Percentiles rank a stretch among this genome's conserved stretches.
Evolutionary conservation across 2,113 vertebrate species (phyloP).

Genomic region (Lophochroa leadbeateri): DNA sequence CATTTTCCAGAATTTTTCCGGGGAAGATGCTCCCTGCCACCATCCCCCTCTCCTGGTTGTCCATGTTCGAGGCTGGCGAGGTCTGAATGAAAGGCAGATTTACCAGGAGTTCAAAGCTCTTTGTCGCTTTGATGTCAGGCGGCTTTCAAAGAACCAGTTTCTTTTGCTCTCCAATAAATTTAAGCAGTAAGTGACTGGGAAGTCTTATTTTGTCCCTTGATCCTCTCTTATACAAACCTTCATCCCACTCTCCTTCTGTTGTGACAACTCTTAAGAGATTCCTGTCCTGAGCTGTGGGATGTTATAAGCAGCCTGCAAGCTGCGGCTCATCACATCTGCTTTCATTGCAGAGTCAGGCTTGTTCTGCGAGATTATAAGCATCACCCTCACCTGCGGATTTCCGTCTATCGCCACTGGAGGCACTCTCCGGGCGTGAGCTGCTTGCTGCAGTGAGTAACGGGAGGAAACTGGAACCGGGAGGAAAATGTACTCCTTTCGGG

Average conservation of each 20-base stretch:
- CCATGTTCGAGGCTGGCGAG: constrained; percentile 45
- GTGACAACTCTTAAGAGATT: neutral
- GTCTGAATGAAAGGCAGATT: constrained; percentile 66
- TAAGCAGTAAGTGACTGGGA: constrained; percentile 68
- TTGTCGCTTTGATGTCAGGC: constrained; percentile 74
- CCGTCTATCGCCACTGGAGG: constrained; percentile 70
- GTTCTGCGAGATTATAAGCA: constrained; percentile 53
- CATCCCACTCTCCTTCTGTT: neutral
- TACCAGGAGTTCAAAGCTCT: constrained; percentile 65
- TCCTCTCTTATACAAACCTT: neutral
- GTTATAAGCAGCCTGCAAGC: neutral
- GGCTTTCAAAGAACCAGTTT: constrained; percentile 67
- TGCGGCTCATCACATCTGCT: neutral
- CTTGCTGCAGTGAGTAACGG: constrained; percentile 65
- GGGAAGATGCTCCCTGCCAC: constrained; percentile 54
- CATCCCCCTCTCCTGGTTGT: constrained; percentile 68
- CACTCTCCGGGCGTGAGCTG: constrained; percentile 69
- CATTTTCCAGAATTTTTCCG: constrained; percentile 73
- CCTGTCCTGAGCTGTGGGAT: neutral
- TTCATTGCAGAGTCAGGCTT: constrained; percentile 28
- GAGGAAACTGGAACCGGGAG: neutral
- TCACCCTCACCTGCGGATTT: constrained; percentile 69
- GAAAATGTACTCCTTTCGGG: rapidly evolving
- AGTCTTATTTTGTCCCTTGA: neutral
- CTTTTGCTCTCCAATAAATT: constrained; percentile 73